Base-by-base conservation (phyloP, 2,113 vertebrate genomes). In the Entomyzon cyanotis region DNA sequence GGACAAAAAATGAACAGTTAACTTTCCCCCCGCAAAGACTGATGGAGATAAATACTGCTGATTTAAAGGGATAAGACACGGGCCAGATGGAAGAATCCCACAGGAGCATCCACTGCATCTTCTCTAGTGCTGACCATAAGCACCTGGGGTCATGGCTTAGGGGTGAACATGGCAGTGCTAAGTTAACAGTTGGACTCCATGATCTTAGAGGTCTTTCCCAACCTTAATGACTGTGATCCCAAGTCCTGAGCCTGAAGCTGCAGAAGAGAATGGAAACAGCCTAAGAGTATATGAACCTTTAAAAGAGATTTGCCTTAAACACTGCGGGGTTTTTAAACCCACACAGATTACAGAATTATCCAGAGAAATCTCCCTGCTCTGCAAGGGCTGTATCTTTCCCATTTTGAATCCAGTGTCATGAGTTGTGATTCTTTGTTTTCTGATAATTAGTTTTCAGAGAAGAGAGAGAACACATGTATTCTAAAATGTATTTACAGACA, bases 111-210 rank as follows among this genome's bases (percentile, higher is more conserved):
- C 37, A 74, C 2, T 12, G 7, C 21, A 19, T 31, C 46, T 71
- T 71, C 65, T 53, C 49, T 73, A 68, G 44, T 19, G 31, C 37
- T 83, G 49, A 82, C 37, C 39, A 21, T 15, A 71, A 79, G 30
- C 15, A 78, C 13, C 12, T 25, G 11, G 28, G 39, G 60, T 25
- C 33, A 16, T 11, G 31, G 15, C 31, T 73, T 28, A 58, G 59
- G 9, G 6, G 27, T 39, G 68, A 58, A 28, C 33, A 5, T 8
- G 62, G 46, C 62, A 68, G 35, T 53, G n/a, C n/a, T n/a, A 28
- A 28, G 4, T 30, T 46, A 60, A 67, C 7, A 2, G 28, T 1
- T 52, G 44, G 33, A 67, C 19, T 52, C 7, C 0, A 8, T 12
- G 39, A 52, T 30, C 53, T 60, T 9, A 68, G 39, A 60, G 23